Conservation (phyloP, 2,113 vertebrate genomes). For the Chlorocebus sabaeus region DNA sequence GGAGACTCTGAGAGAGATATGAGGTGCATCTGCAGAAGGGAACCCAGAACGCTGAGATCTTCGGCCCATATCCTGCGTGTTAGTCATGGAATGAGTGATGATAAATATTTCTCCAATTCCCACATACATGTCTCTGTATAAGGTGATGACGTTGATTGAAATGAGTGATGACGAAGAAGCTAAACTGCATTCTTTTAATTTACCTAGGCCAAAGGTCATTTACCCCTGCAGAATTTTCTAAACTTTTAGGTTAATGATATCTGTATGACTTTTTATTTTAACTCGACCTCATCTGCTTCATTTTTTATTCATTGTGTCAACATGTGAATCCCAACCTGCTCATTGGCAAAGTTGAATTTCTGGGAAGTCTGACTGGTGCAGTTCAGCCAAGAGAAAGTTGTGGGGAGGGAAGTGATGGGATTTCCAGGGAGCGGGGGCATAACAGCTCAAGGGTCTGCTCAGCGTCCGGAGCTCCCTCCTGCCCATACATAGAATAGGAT, state of each 20-base stretch:
- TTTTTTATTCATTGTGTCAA: not conserved
- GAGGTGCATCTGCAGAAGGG: too few relatives aligned
- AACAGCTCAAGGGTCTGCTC: too few relatives aligned
- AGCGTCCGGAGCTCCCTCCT: too few relatives aligned
- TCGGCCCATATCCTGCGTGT: rapidly evolving
- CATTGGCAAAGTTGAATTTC: not conserved
- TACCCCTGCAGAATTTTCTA: not conserved
- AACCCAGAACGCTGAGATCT: not conserved
- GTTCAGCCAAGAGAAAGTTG: too few relatives aligned
- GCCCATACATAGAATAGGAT: not conserved
- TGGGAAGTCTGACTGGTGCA: not conserved
- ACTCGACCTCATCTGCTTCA: not conserved
- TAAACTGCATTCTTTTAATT: not conserved
- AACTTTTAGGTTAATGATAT: not conserved
- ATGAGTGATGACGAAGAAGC: not conserved
- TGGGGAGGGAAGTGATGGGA: not conserved
- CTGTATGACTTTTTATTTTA: not conserved
- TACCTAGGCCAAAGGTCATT: not conserved
- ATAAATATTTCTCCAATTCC: not conserved
- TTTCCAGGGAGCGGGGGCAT: not conserved
- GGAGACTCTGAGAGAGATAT: too few relatives aligned
- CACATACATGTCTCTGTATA: not conserved
- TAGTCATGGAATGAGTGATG: not conserved
- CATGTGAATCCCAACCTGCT: not conserved
- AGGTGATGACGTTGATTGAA: not conserved